Evolutionary conservation across 1,140 invertebrate genomes (phyloP), one percentile per base, ranked within the genome.

Genomic region (Dufourea novaeangliae): DNA sequence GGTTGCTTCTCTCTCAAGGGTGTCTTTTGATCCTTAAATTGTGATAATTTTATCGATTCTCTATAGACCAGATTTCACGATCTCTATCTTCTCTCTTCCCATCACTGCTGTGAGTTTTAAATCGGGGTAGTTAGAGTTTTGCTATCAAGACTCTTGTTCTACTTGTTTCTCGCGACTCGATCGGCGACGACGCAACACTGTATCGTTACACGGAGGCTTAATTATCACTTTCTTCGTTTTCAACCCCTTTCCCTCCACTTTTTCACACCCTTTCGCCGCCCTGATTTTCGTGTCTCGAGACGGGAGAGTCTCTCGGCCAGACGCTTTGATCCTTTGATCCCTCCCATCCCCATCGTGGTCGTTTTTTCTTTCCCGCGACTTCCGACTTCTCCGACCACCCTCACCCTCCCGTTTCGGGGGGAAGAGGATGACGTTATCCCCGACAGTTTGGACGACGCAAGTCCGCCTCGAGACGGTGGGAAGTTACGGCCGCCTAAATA

Each of bases 321-420:
- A 54, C 44, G 50, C 29, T 22, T 32, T 22, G 72, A 74, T 66
- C 46, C 62, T 54, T 62, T 46, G 54, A 67, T 70, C 67, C 67
- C 52, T 34, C 20, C 11, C 10, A n/a, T n/a, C n/a, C n/a, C n/a
- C n/a, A n/a, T n/a, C 12, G 22, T 14, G 22, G 14, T 39, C 70
- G 32, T 64, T 63, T 11, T 63, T 11, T 29, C 44, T 22, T 29
- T 17, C 1, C 17, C 46, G 20, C 32, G 32, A 54, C 46, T 52
- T 17, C 6, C 59, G 46, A 29, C 25, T 52, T 14, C 20, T 6
- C 14, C 61, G 1, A 20, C 3, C 22, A 12, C 37, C 27, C 17
- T 27, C 14, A 8, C 14, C 52, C 34, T 34, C 22, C 37, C 37
- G 12, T 27, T 14, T 17, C 17, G 34, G 3, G 32, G 11, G 3